Evolutionary conservation across 2,888 invertebrate species (phyloP).

Genomic region (Cinara cedri): DNA sequence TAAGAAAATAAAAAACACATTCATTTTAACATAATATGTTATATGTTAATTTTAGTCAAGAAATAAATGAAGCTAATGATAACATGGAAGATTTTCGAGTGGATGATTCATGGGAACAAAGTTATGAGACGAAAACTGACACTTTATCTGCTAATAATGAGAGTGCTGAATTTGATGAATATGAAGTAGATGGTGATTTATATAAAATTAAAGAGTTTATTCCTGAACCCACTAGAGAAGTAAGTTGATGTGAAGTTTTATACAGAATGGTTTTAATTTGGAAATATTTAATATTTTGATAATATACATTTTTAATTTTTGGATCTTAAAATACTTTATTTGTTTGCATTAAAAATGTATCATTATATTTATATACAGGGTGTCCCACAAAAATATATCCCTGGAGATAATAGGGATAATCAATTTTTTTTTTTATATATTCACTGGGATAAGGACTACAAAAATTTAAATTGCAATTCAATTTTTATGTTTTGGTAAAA

Average conservation of each 20-base stretch:
- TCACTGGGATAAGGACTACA: too few species aligned
- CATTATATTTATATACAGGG: too few species aligned
- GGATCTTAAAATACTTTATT: too few species aligned
- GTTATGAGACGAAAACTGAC: constrained; percentile 49
- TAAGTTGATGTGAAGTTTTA: constrained; percentile 47
- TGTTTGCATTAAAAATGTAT: too few species aligned
- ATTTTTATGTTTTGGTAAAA: too few species aligned
- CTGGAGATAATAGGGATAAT: too few species aligned
- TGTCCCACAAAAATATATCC: too few species aligned
- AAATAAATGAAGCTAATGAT: constrained; percentile 41
- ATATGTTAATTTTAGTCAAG: constrained; percentile 35
- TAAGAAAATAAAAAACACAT: neutral
- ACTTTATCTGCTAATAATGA: constrained; percentile 40
- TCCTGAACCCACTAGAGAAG: constrained; percentile 61
- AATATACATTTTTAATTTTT: too few species aligned
- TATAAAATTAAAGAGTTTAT: constrained; percentile 59
- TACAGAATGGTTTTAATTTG: too few species aligned
- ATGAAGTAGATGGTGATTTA: constrained; percentile 47
- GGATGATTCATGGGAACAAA: constrained; percentile 52
- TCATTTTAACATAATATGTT: neutral
- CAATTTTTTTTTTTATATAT: too few species aligned
- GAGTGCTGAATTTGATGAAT: constrained; percentile 41
- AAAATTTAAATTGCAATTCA: too few species aligned
- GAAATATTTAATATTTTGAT: too few species aligned
- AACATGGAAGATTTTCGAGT: constrained; percentile 40